A percentile compares a stretch with the other conserved stretches of the same genome.
phyloP scores from a whole-genome alignment of 2,888 invertebrate genomes.

The Drosophila pullipes region DNA sequence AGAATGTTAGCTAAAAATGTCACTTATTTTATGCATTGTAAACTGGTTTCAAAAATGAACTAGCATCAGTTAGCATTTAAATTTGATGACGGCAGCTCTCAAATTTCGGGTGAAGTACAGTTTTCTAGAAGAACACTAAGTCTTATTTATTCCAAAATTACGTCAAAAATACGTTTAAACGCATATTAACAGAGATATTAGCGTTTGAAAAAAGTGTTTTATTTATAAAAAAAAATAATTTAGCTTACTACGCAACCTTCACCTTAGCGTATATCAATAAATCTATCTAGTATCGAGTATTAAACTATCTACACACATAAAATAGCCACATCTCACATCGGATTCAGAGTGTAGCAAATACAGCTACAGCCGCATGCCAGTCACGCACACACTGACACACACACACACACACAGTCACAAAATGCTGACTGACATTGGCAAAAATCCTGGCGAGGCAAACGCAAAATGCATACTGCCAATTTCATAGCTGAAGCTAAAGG shows the following conservation, averaged over 20 bases:
- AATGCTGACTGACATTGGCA: slow-evolving; percentile 57
- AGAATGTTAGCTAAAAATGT: neutral
- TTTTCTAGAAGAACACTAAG: neutral
- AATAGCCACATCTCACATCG: neutral
- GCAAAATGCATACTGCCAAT: slow-evolving; percentile 75
- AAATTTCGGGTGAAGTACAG: neutral
- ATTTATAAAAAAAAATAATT: neutral
- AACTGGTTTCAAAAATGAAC: neutral
- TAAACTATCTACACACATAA: neutral
- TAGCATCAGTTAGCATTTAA: neutral
- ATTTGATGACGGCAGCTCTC: neutral
- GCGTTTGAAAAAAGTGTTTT: neutral
- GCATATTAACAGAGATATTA: neutral
- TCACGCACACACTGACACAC: slow-evolving; percentile 48
- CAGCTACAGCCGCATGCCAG: slow-evolving; percentile 64
- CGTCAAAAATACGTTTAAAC: neutral
- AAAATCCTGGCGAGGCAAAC: slow-evolving; percentile 58
- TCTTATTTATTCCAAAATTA: neutral
- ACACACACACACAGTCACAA: slow-evolving; percentile 23
- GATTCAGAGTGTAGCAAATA: slow-evolving; percentile 7
- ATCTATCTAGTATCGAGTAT: neutral
- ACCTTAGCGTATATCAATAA: neutral
- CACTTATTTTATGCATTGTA: neutral
- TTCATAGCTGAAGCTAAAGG: slow-evolving; percentile 66
- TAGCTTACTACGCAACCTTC: neutral